Conservation (phyloP, 2,888 invertebrate species). For the Digitonthophagus gazella region DNA sequence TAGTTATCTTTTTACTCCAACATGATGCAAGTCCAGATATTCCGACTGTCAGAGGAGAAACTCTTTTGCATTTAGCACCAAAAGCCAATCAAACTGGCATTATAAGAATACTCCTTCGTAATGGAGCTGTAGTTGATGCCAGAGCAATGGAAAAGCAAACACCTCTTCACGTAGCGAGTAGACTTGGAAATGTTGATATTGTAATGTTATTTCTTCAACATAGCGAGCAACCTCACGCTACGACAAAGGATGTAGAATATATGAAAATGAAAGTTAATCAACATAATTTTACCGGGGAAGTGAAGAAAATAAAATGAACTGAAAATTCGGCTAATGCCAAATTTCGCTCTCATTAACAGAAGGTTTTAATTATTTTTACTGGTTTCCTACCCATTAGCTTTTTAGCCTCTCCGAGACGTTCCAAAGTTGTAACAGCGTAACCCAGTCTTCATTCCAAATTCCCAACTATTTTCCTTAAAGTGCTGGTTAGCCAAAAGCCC, state of each 20-base stretch:
- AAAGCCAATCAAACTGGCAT: conserved; percentile 95
- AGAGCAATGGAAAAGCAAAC: conserved; percentile 88
- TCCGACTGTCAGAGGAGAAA: conserved; percentile 94
- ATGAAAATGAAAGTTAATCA: no score
- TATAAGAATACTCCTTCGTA: conserved; percentile 89
- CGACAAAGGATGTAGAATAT: conserved; percentile 94
- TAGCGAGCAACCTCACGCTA: conserved; percentile 84
- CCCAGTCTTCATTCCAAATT: no score
- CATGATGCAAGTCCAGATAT: conserved; percentile 93
- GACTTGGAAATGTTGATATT: conserved; percentile 94
- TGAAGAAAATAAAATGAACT: no score
- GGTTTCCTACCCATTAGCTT: no score
- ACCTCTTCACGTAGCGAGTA: conserved; percentile 92
- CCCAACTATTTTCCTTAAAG: no score
- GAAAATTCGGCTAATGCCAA: no score
- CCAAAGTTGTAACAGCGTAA: no score
- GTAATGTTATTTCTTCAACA: conserved; percentile 92
- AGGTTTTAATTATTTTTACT: no score
- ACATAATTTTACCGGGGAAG: no score
- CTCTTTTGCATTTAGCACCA: conserved; percentile 93
- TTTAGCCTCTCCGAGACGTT: no score
- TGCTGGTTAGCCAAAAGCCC: no score
- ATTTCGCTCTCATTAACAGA: no score
- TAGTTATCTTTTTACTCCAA: conserved; percentile 92
- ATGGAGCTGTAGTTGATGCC: conserved; percentile 76